A percentile compares a stretch with the other conserved stretches of the same genome.
These are phyloP conservation scores for Oscheius sp. DNA, from an alignment of 2,888 invertebrate species.

Conservation along the genomic window DNA sequence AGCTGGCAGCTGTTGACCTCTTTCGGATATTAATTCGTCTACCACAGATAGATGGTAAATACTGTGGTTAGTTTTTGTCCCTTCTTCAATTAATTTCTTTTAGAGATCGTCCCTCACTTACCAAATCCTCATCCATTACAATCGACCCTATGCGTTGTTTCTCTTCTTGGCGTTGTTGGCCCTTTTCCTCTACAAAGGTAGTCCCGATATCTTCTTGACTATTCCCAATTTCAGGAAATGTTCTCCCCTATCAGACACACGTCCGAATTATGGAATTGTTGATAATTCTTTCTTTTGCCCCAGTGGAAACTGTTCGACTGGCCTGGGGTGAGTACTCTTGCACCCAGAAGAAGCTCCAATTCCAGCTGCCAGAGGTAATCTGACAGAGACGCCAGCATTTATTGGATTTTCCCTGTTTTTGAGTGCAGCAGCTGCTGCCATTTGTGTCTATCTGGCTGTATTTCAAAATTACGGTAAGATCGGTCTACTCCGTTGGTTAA, in stretches of 20 bases:
- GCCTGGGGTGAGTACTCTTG: slow-evolving; percentile 54
- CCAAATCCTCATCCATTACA: slow-evolving; percentile 43
- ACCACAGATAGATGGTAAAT: neutral
- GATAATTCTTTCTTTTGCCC: slow-evolving; percentile 58
- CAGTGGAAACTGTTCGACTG: slow-evolving; percentile 62
- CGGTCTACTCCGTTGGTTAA: neutral
- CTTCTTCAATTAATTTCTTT: slow-evolving; percentile 3
- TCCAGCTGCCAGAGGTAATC: slow-evolving; percentile 49
- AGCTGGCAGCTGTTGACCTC: slow-evolving; percentile 2
- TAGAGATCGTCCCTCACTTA: slow-evolving; percentile 52
- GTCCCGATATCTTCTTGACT: too few relatives aligned
- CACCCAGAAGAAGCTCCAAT: neutral
- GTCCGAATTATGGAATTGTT: slow-evolving; percentile 59
- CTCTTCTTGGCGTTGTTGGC: slow-evolving; percentile 42
- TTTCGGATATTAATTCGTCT: neutral
- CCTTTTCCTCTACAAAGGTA: slow-evolving; percentile 50
- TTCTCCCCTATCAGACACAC: slow-evolving; percentile 57
- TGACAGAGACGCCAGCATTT: slow-evolving; percentile 51
- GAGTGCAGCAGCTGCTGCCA: slow-evolving; percentile 39
- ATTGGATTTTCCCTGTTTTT: slow-evolving; percentile 41
- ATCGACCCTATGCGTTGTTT: slow-evolving; percentile 42
- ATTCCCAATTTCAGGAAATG: slow-evolving; percentile 55
- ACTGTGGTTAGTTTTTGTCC: slow-evolving; percentile 2
- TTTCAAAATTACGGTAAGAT: slow-evolving; percentile 51
- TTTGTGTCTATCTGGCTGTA: slow-evolving; percentile 46